Conservation (phyloP, 64 coral and sea anemone genomes). For the Montipora foliosa region DNA sequence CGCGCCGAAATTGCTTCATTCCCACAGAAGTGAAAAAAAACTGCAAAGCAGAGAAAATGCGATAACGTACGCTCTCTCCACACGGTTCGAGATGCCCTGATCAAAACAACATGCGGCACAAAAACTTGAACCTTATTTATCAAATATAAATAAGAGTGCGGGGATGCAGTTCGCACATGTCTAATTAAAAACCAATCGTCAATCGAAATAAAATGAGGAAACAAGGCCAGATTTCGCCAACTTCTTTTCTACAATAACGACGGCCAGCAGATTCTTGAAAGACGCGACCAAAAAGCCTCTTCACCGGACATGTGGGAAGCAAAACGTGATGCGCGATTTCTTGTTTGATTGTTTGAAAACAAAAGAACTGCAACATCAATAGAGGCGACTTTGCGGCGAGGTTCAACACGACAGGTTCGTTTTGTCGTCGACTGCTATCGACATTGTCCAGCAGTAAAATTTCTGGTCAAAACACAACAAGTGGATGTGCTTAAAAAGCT, state of each 20-base stretch:
- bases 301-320: background rate
- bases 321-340: background rate
- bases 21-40: background rate
- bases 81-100: constrained; percentile 21
- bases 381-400: background rate
- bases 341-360: constrained; percentile 26
- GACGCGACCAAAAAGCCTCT: background rate
- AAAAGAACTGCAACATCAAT: constrained; percentile 5
- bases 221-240: background rate
- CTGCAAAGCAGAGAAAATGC: background rate
- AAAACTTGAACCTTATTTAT: constrained; percentile 5
- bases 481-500: too few relatives aligned
- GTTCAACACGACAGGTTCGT: too few relatives aligned
- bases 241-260: background rate
- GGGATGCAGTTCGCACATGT: background rate
- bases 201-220: background rate
- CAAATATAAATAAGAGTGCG: constrained; percentile 42
- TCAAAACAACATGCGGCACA: constrained; percentile 46
- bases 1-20: background rate
- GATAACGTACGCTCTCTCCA: constrained; percentile 5
- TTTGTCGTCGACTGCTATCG: too few relatives aligned
- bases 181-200: constrained; percentile 9
- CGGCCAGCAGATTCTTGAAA: background rate
- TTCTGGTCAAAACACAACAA: too few relatives aligned
- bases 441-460: too few relatives aligned